A percentile compares a stretch with the other conserved stretches of the same genome.
These are phyloP conservation scores for Chrysaora quinquecirrha DNA, from an alignment of 30 jellyfish, hydroid and myxozoan species.

Conservation along the genomic window DNA sequence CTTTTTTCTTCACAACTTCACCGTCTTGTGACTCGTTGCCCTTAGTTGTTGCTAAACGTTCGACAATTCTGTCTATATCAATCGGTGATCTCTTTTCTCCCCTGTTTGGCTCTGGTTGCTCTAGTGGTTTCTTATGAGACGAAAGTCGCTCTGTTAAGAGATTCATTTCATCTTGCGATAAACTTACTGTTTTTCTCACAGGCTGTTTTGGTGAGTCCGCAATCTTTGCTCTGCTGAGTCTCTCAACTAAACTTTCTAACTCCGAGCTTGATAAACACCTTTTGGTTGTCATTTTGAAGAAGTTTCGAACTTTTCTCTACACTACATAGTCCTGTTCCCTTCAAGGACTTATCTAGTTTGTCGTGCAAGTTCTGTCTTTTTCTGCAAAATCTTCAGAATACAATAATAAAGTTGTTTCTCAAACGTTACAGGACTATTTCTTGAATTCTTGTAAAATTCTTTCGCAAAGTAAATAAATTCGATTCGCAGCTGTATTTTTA, in stretches of 20 bases:
- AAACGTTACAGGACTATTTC: too few species aligned
- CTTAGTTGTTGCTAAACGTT: constrained; percentile 34
- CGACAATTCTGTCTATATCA: constrained; percentile 40
- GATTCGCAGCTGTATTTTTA: too few species aligned
- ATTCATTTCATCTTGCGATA: constrained; percentile 44
- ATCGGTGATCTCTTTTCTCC: constrained; percentile 50
- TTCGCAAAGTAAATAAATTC: too few species aligned
- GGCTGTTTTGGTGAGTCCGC: background rate
- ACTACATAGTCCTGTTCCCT: too few species aligned
- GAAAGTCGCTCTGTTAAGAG: constrained; percentile 49
- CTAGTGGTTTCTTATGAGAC: constrained; percentile 8
- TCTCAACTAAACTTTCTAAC: constrained; percentile 25
- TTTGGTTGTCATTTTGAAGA: constrained; percentile 32
- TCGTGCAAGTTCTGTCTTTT: too few species aligned
- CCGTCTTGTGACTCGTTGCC: background rate
- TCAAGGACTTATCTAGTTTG: too few species aligned
- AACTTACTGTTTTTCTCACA: background rate
- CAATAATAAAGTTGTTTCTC: too few species aligned
- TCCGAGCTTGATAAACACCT: constrained; percentile 36
- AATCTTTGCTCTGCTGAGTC: constrained; percentile 38
- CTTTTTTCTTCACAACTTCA: background rate
- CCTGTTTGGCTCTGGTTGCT: constrained; percentile 40
- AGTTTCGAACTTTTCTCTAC: too few species aligned
- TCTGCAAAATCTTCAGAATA: too few species aligned
- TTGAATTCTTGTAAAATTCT: too few species aligned